phyloP scores from a whole-genome alignment of 2,888 invertebrate genomes.

The Heteromurus nitidus region DNA sequence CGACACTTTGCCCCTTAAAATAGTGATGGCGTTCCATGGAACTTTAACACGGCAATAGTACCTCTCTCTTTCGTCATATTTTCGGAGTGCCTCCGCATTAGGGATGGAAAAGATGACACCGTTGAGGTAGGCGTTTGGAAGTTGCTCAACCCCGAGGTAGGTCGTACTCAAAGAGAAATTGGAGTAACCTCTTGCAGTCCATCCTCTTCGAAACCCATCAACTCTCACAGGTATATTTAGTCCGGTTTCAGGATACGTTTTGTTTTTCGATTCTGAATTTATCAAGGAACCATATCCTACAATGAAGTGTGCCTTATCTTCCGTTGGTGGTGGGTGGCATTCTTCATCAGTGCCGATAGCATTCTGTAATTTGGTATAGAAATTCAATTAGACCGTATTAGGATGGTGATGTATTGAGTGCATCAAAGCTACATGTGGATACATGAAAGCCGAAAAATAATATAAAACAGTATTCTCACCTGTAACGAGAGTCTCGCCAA shows the following conservation, averaged over 20 bases:
- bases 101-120: conserved; percentile 59
- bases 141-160: conserved; percentile 52
- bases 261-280: conserved; percentile 55
- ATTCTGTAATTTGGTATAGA: too few species aligned
- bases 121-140: conserved; percentile 25
- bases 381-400: too few species aligned
- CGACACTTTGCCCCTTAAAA: conserved; percentile 11
- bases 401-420: too few species aligned
- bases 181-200: conserved; percentile 53
- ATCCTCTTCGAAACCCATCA: conserved; percentile 47
- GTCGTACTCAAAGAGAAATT: conserved; percentile 55
- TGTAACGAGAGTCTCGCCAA: too few species aligned
- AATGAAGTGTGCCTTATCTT: conserved; percentile 34
- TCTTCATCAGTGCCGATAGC: background rate
- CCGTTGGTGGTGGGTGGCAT: conserved; percentile 17
- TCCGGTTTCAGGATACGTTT: conserved; percentile 57
- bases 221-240: conserved; percentile 60
- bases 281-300: conserved; percentile 66
- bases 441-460: too few species aligned
- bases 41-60: conserved; percentile 62
- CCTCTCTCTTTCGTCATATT: conserved; percentile 60
- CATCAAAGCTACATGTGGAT: too few species aligned
- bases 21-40: conserved; percentile 3
- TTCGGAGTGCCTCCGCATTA: conserved; percentile 3
- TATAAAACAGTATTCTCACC: too few species aligned